Evolutionary conservation across 1,140 invertebrate genomes (phyloP), one percentile per base, ranked within the genome.

Genomic region (Panagrolaimus sp.): DNA sequence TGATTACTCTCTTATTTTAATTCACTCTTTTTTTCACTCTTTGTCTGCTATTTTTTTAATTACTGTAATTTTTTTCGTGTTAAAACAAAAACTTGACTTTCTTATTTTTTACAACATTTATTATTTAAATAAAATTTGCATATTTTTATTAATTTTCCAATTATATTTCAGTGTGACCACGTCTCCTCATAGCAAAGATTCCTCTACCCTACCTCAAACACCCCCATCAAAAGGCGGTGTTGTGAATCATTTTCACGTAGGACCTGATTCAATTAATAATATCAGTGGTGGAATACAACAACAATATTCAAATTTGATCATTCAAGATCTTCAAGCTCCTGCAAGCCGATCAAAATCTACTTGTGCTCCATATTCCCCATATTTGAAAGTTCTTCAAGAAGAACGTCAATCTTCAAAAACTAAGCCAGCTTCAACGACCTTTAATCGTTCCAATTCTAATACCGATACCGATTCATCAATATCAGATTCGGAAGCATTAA

Each of bases 231-330:
- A 17, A 17, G 15, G 14, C 12, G 21, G 52, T 58, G 21, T 58
- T 58, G 10, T 58, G 52, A 58, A 58, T 58, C 52, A 58, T 28
- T 58, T 58, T 28, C 17, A 58, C 52, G 52, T 58, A 26, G 52
- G 52, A 12, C 52, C 52, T 38, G 32, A 38, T 38, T 38, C 32
- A 7, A 2, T 4, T 38, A 38, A 38, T 38, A 2, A 2, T 38
- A 38, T 7, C 7, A 7, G 2, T 7, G 32, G 2, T 38, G 32
- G 32, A 2, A 2, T 4, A 38, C 32, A 38, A 38, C 32, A 38
- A 38, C 32, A 38, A 38, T 38, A 4, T 38, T 38, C 32, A 38
- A 38, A 38, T 38, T 38, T 38, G 7, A 4, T 21, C 14, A 21
- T 12, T n/a, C 1, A 0, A 4, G 10, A n/a, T 21, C n/a, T 21